Percentiles rank a stretch among this genome's conserved stretches.
phyloP scores from a whole-genome alignment of 2,797 vertebrate genomes.

The Sebastes diaconus region DNA sequence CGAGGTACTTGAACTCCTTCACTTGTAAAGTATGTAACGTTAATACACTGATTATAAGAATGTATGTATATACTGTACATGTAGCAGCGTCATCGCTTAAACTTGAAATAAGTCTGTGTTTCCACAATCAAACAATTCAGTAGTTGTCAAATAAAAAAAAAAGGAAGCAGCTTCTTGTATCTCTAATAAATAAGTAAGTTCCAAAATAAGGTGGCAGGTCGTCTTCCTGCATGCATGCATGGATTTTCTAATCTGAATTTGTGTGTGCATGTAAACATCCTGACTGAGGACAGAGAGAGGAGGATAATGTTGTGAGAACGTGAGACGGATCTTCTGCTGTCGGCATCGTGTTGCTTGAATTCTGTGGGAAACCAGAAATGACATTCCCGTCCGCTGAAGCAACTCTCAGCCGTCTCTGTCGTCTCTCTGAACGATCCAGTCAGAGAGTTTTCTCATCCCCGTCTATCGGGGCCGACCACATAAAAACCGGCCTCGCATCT shows the following conservation, averaged over 20 bases:
- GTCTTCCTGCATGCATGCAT: neutral
- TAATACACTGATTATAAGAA: too few relatives aligned
- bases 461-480: slow-evolving; percentile 24
- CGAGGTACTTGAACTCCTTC: too few relatives aligned
- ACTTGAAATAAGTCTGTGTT: too few relatives aligned
- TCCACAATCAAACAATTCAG: neutral
- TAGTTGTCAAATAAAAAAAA: accelerated
- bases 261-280: too few relatives aligned
- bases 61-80: too few relatives aligned
- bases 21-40: too few relatives aligned
- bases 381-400: neutral
- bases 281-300: neutral
- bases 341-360: neutral
- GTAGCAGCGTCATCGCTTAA: too few relatives aligned
- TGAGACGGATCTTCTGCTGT: neutral
- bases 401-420: too few relatives aligned
- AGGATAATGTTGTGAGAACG: neutral
- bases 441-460: neutral
- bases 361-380: slow-evolving; percentile 36
- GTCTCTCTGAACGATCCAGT: neutral
- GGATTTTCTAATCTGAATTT: too few relatives aligned
- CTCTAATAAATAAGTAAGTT: too few relatives aligned
- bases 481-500: slow-evolving; percentile 23
- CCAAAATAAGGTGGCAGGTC: too few relatives aligned
- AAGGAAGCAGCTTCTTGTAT: too few relatives aligned